These are phyloP conservation scores for Anticlea derivata DNA, from an alignment of 2,888 invertebrate genomes.

Conservation along the genomic window DNA sequence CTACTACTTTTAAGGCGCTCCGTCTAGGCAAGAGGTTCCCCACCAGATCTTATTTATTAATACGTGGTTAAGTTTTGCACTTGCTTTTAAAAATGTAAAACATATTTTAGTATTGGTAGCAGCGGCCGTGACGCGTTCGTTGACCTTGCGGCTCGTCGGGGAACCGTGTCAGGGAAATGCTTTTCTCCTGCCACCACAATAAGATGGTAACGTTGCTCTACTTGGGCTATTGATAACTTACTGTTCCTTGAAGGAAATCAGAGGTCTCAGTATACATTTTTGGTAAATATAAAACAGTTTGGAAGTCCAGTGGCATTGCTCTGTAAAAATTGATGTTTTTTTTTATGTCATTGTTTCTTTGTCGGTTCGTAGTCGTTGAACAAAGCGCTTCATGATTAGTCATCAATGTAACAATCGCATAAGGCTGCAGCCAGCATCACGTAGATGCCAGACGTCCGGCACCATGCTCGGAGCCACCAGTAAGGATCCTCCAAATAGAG, in stretches of 20 bases:
- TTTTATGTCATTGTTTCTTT: not conserved
- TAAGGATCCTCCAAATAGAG: slow-evolving; percentile 63
- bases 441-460: slow-evolving; percentile 66
- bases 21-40: too few relatives aligned
- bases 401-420: slow-evolving; percentile 18
- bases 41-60: too few relatives aligned
- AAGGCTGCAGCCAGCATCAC: slow-evolving; percentile 47
- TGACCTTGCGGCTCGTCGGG: slow-evolving; percentile 60
- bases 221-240: too few relatives aligned
- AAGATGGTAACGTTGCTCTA: slow-evolving; percentile 54
- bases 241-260: too few relatives aligned
- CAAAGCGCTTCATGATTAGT: slow-evolving; percentile 13
- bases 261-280: too few relatives aligned
- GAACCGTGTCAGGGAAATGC: slow-evolving; percentile 73
- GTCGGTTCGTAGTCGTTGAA: not conserved
- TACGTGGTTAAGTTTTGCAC: too few relatives aligned
- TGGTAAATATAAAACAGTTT: not conserved
- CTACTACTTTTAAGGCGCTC: too few relatives aligned
- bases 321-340: too few relatives aligned
- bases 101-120: not conserved
- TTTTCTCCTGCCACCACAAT: slow-evolving; percentile 59
- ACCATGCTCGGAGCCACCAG: slow-evolving; percentile 14
- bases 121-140: slow-evolving; percentile 61
- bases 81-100: not conserved
- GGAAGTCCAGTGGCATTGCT: too few relatives aligned